Evolutionary conservation across 2,113 vertebrate species (phyloP).

Genomic region (Tyto alba): DNA sequence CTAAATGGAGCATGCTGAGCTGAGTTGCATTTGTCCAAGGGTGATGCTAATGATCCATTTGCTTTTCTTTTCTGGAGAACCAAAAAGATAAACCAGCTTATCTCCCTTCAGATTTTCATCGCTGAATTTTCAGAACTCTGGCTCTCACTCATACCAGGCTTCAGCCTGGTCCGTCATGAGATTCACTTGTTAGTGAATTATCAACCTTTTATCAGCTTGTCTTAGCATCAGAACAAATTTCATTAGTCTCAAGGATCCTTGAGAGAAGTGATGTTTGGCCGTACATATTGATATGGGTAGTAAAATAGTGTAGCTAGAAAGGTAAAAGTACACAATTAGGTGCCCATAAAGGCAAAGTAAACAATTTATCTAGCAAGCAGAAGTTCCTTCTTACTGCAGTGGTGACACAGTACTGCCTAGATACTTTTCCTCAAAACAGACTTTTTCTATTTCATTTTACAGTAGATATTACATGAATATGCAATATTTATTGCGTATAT

Average conservation of each 20-base stretch:
- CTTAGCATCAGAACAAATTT: background rate
- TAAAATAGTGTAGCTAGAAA: background rate
- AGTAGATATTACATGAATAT: background rate
- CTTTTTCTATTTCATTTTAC: background rate
- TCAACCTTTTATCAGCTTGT: background rate
- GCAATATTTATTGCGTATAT: background rate
- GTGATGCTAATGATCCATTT: background rate
- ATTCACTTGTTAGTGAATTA: background rate
- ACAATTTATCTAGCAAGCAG: background rate
- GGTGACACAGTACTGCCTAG: background rate
- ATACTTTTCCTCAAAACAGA: background rate
- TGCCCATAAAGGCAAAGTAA: background rate
- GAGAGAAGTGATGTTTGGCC: background rate
- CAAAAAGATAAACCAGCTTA: background rate
- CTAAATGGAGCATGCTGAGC: background rate
- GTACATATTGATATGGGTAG: accelerated
- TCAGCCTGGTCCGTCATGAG: accelerated
- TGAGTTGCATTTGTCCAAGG: background rate
- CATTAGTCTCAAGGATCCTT: background rate
- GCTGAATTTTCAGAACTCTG: background rate
- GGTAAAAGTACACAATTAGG: background rate
- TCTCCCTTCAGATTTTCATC: background rate
- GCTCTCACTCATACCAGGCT: accelerated
- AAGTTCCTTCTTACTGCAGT: background rate
- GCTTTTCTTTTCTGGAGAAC: background rate